A percentile compares a stretch with the other conserved stretches of the same genome.
Evolutionary conservation across 2,113 vertebrate genomes (phyloP).

Genomic region (Crotalus helleri): DNA sequence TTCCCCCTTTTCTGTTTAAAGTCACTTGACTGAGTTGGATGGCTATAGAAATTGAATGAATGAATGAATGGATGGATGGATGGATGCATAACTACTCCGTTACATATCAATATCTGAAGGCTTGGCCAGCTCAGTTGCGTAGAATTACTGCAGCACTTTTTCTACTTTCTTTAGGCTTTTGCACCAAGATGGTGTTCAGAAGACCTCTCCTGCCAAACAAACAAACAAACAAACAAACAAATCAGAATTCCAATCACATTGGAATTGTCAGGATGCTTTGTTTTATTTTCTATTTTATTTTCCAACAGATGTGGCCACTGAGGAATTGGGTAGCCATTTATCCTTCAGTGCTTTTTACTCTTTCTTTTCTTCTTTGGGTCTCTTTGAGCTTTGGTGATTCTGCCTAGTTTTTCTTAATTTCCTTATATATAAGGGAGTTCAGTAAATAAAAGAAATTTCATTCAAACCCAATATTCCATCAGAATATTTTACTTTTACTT

Average conservation of each 20-base stretch:
- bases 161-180: not conserved
- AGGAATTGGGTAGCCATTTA: not conserved
- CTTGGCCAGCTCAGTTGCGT: not conserved
- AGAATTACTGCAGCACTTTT: not conserved
- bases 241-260: not conserved
- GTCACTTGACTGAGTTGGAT: too few species aligned
- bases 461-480: not conserved
- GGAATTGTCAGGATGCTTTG: not conserved
- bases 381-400: not conserved
- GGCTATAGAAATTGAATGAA: too few species aligned
- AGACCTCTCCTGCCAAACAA: not conserved
- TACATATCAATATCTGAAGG: not conserved
- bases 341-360: not conserved
- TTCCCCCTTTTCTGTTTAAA: not conserved
- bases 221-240: too few species aligned
- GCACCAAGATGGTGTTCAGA: not conserved
- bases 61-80: too few species aligned
- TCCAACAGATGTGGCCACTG: not conserved
- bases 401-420: not conserved
- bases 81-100: not conserved
- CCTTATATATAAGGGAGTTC: not conserved
- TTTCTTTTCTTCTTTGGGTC: not conserved
- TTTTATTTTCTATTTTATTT: not conserved
- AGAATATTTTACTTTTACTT: not conserved
- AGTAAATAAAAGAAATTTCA: not conserved